phyloP scores from a whole-genome alignment of 2,888 invertebrate species.

The Lochmaea capreae region DNA sequence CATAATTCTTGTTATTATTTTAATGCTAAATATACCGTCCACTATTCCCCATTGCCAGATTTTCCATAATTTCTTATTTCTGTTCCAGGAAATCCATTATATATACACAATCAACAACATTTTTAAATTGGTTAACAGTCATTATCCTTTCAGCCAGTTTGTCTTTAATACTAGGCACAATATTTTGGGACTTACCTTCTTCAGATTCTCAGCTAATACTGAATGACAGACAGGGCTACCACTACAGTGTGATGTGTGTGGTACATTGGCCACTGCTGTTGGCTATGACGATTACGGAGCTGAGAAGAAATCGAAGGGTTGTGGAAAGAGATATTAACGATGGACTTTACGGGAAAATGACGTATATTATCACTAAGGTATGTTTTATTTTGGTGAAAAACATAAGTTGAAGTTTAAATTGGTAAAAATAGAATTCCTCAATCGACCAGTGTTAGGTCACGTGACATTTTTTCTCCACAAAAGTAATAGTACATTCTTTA shows the following conservation, averaged over 20 bases:
- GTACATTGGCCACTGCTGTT: conserved; percentile 83
- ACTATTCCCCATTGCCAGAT: neutral
- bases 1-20: too few species aligned
- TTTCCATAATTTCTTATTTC: conserved; percentile 20
- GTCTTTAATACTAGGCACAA: conserved; percentile 85
- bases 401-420: neutral
- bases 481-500: too few species aligned
- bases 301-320: conserved; percentile 71
- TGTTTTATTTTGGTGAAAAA: neutral
- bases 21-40: neutral
- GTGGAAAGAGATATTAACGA: conserved; percentile 85
- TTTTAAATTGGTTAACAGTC: conserved; percentile 82
- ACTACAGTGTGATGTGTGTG: conserved; percentile 84
- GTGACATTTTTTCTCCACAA: too few species aligned
- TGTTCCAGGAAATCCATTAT: conserved; percentile 73
- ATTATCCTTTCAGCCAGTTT: conserved; percentile 84
- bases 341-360: conserved; percentile 81
- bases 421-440: too few species aligned
- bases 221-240: conserved; percentile 84
- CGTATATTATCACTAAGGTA: conserved; percentile 86
- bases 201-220: conserved; percentile 79
- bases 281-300: conserved; percentile 71
- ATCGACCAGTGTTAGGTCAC: too few species aligned
- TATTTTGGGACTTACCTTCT: conserved; percentile 89
- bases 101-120: conserved; percentile 87